Evolutionary conservation across 2,888 invertebrate genomes (phyloP), one percentile per base, ranked within the genome.

Genomic region (Stenurella melanura): DNA sequence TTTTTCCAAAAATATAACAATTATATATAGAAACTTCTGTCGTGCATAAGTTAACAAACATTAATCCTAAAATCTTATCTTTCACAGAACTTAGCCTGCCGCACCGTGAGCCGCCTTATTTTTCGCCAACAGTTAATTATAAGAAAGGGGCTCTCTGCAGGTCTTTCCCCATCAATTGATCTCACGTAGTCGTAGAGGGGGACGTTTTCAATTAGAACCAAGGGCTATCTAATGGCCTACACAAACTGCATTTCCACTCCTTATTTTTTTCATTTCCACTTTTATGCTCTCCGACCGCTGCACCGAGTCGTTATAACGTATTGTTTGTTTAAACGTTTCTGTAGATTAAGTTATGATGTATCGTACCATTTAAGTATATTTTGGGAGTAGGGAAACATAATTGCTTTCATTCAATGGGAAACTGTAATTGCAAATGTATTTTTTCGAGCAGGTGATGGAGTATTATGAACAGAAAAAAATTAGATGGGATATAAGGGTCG

Each of bases 191-290:
- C 63, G 61, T 26, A 50, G 70, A 73, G 79, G 83, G 83, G 82
- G 76, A 77, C 69, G 50, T 79, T 80, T 79, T 80, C 78, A 79
- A 80, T 80, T 80, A 80, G 78, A 72, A 81, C 73, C 80, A 50
- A 78, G 79, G 82, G 80, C 82, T 78, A 76, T 76, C 81, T 83
- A 85, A 85, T 83, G 82, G 82, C 80, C 82, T 76, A 81, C 81
- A 80, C 82, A 83, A 81, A 80, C 80, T 81, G 82, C 81, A 81
- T 73, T 78, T 76, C 74, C 67, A 67, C 64, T 70, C 54, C 60
- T 72, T 72, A 50, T 78, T 75, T 66, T 72, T 79, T 78, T 79
- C 76, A 72, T 77, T 78, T 81, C 68, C 77, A 72, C 76, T 68
- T 80, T 82, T 79, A 72, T 78, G 72, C 81, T 76, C 75, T 71